Conservation (phyloP, 2,113 vertebrate species). For the Chaetodon auriga region DNA sequence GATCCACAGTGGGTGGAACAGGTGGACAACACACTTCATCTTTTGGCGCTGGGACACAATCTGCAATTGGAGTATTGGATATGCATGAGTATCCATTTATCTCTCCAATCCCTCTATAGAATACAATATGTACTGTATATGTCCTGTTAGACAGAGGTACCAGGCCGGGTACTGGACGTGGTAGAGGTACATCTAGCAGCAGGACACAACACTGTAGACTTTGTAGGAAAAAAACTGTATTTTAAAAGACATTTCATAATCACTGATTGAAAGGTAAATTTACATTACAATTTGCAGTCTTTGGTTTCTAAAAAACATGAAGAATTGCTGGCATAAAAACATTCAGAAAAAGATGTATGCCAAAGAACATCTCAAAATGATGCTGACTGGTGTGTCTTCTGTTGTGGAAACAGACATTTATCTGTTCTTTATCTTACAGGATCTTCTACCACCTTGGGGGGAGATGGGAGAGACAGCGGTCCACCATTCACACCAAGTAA, state of each 20-base stretch:
- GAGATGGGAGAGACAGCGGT: neutral
- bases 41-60: neutral
- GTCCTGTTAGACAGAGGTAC: neutral
- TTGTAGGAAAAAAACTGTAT: too few species aligned
- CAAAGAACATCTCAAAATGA: neutral
- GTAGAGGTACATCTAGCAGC: neutral
- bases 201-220: neutral
- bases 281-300: neutral
- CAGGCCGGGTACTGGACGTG: too few species aligned
- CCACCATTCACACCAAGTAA: fast-evolving
- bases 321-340: neutral
- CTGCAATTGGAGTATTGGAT: too few species aligned
- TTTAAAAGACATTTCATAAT: too few species aligned
- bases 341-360: neutral
- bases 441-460: neutral
- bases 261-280: too few species aligned
- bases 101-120: neutral
- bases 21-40: neutral
- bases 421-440: conserved; percentile 3
- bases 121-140: neutral
- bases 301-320: neutral
- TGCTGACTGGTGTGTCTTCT: neutral
- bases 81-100: too few species aligned
- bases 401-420: neutral
- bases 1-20: neutral